These are phyloP conservation scores for Tenthredo mesomela DNA, from an alignment of 2,888 invertebrate genomes.

Conservation along the genomic window DNA sequence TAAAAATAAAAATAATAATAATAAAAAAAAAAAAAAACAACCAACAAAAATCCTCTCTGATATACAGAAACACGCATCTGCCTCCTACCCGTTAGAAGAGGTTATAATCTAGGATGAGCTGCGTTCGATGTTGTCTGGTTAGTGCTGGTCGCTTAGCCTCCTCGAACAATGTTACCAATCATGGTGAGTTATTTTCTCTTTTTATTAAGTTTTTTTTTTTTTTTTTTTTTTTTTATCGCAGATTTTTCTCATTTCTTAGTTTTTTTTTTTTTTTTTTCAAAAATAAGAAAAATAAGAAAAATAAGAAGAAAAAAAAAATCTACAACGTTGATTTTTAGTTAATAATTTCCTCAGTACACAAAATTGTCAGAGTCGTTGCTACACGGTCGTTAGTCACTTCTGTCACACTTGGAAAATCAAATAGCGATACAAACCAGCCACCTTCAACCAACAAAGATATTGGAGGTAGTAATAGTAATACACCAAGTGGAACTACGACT, in stretches of 20 bases:
- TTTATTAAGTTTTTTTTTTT: too few species aligned
- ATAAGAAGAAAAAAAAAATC: too few species aligned
- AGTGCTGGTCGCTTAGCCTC: slow-evolving; percentile 73
- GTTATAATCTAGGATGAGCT: slow-evolving; percentile 69
- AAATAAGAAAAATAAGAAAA: too few species aligned
- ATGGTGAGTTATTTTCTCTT: slow-evolving; percentile 66
- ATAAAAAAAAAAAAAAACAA: background rate
- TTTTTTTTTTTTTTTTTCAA: too few species aligned
- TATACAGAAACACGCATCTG: background rate
- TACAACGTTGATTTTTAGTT: slow-evolving; percentile 44
- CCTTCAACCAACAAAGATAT: slow-evolving; percentile 70
- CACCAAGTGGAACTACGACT: slow-evolving; percentile 7
- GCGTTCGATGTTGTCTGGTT: slow-evolving; percentile 75
- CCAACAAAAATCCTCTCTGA: background rate
- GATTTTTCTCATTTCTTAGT: too few species aligned
- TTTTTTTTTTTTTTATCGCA: too few species aligned
- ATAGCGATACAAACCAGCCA: slow-evolving; percentile 66
- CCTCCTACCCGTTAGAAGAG: background rate
- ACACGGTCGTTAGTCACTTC: slow-evolving; percentile 70
- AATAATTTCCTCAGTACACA: slow-evolving; percentile 67
- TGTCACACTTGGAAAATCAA: slow-evolving; percentile 69
- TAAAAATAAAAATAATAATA: too few species aligned
- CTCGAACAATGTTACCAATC: slow-evolving; percentile 72
- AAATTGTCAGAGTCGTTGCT: slow-evolving; percentile 73
- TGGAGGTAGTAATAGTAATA: slow-evolving; percentile 47